These are phyloP conservation scores for Araneus ventricosus DNA, from an alignment of 1,140 invertebrate genomes.

Conservation along the genomic window DNA sequence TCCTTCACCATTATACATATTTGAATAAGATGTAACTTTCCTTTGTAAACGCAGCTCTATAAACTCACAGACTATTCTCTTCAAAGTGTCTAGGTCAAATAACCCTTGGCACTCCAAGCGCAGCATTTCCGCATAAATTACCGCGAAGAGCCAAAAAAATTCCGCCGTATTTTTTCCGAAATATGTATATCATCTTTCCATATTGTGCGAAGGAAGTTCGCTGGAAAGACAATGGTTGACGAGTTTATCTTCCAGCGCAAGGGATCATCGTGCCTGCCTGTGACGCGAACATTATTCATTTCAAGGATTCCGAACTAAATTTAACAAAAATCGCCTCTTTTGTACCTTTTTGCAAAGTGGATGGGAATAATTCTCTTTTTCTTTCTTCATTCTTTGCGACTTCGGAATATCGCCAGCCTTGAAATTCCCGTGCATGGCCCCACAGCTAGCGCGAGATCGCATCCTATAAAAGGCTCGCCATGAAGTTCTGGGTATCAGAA, in stretches of 20 bases:
- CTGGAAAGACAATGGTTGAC: neutral
- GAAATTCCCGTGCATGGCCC: neutral
- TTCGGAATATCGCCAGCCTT: neutral
- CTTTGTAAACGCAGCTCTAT: neutral
- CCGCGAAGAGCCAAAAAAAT: neutral
- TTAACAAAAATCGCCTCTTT: neutral
- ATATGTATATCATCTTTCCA: constrained; percentile 4
- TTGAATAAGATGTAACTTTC: neutral
- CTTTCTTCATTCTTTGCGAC: neutral
- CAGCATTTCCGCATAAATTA: neutral
- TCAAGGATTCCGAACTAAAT: neutral
- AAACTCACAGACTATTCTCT: neutral
- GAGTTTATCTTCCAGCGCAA: neutral
- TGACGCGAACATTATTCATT: neutral
- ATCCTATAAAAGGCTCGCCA: neutral
- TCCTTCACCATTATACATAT: neutral
- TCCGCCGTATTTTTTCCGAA: neutral
- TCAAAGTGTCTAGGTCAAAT: neutral
- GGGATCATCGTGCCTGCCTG: neutral
- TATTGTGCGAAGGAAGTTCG: neutral
- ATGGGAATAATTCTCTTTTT: constrained; percentile 8
- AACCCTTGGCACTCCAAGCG: neutral
- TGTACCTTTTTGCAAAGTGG: constrained; percentile 17
- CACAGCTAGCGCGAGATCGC: neutral
- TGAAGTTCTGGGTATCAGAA: neutral